Evolutionary conservation across 2,888 invertebrate genomes (phyloP).

Genomic region (Lepidonotus clava): DNA sequence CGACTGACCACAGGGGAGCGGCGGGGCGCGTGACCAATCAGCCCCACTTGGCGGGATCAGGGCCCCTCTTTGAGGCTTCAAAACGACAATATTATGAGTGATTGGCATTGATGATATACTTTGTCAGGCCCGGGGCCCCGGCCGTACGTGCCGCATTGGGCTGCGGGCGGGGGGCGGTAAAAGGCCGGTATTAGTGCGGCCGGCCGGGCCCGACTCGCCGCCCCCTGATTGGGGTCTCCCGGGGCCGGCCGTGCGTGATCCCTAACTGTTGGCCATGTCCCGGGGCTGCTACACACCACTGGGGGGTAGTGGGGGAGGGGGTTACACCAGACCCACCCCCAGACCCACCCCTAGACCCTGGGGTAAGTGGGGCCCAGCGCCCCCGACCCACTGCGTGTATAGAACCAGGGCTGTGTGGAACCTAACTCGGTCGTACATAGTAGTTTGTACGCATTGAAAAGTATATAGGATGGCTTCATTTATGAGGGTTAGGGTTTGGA

Average conservation of each 20-base stretch:
- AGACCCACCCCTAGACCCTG: background rate
- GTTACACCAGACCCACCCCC: background rate
- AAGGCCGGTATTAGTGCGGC: slow-evolving; percentile 21
- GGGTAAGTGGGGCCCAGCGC: background rate
- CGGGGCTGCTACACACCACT: background rate
- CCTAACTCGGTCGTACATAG: no score
- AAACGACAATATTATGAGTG: slow-evolving; percentile 51
- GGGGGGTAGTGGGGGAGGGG: background rate
- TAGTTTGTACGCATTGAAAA: no score
- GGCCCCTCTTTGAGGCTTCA: slow-evolving; percentile 47
- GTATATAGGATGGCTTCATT: no score
- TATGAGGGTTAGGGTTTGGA: no score
- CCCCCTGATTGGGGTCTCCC: slow-evolving; percentile 44
- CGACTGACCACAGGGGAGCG: background rate
- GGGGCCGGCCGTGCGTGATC: slow-evolving; percentile 42
- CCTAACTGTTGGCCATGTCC: slow-evolving; percentile 46
- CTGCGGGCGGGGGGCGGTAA: background rate
- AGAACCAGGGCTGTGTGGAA: no score
- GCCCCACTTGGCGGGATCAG: slow-evolving; percentile 36
- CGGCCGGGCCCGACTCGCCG: background rate
- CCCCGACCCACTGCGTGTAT: no score
- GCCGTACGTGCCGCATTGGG: slow-evolving; percentile 30
- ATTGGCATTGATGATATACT: slow-evolving; percentile 51
- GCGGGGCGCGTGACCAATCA: slow-evolving; percentile 29
- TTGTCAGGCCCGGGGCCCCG: slow-evolving; percentile 26